phyloP scores from a whole-genome alignment of 2,888 invertebrate species.

The Sphinx pinastri region DNA sequence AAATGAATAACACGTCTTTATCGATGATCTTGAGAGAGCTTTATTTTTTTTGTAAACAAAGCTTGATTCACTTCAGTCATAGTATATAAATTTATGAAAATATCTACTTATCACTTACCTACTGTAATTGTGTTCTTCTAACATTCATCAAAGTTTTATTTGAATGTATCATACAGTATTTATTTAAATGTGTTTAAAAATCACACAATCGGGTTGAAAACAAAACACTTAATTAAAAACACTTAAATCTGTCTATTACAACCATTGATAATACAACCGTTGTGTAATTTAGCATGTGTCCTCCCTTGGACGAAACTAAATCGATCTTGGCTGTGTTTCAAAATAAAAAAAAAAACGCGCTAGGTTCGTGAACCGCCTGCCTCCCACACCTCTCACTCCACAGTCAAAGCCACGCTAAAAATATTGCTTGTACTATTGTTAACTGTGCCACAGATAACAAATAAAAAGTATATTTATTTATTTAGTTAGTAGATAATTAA shows the following conservation, averaged over 20 bases:
- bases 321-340: conserved; percentile 65
- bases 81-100: too few relatives aligned
- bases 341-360: conserved; percentile 33
- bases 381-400: conserved; percentile 6
- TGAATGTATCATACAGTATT: too few relatives aligned
- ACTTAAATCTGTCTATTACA: conserved; percentile 36
- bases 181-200: too few relatives aligned
- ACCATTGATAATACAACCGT: conserved; percentile 29
- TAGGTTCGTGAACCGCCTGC: conserved; percentile 35
- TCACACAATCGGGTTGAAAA: background rate
- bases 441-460: conserved; percentile 15
- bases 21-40: too few relatives aligned
- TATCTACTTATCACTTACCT: too few relatives aligned
- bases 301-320: conserved; percentile 56
- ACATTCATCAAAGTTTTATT: too few relatives aligned
- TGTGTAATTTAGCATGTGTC: conserved; percentile 40
- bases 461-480: background rate
- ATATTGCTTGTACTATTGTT: conserved; percentile 19
- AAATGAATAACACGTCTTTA: too few relatives aligned
- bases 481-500: background rate
- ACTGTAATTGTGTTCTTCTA: too few relatives aligned
- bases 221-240: background rate
- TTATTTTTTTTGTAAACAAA: too few relatives aligned
- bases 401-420: conserved; percentile 17
- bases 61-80: too few relatives aligned